Evolutionary conservation across 1,140 invertebrate genomes (phyloP).

Genomic region (Pseudomyrmex gracilis): DNA sequence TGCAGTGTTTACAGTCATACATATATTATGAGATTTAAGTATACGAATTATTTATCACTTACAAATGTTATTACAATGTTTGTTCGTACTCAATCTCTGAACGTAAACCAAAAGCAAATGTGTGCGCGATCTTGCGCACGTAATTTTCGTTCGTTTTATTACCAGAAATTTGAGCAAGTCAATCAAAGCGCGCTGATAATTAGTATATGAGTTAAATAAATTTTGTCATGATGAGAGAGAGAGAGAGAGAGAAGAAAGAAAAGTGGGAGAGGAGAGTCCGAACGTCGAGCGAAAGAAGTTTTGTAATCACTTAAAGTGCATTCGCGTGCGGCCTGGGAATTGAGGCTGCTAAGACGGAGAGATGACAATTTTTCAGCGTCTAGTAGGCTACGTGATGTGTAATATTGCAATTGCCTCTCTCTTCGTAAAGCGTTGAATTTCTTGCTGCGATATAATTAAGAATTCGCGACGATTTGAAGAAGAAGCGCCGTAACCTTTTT

Average conservation of each 20-base stretch:
- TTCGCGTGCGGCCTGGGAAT: slow-evolving; percentile 69
- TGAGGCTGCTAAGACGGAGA: slow-evolving; percentile 62
- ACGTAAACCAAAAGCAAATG: background rate
- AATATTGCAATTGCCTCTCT: slow-evolving; percentile 49
- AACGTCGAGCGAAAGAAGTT: slow-evolving; percentile 58
- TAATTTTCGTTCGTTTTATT: slow-evolving; percentile 8
- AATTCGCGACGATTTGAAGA: slow-evolving; percentile 7
- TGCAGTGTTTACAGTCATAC: background rate
- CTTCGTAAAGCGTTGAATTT: background rate
- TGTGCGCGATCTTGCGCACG: background rate
- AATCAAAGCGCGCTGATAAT: slow-evolving; percentile 63
- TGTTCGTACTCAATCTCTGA: slow-evolving; percentile 1
- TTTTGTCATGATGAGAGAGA: slow-evolving; percentile 23
- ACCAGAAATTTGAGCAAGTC: slow-evolving; percentile 61
- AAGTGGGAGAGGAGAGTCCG: slow-evolving; percentile 43
- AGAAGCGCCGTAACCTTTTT: background rate
- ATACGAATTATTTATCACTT: slow-evolving; percentile 9
- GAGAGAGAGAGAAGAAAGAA: background rate
- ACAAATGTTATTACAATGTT: background rate
- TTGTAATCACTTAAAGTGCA: slow-evolving; percentile 74
- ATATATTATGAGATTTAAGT: slow-evolving; percentile 5
- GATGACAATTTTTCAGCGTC: slow-evolving; percentile 65
- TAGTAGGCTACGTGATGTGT: slow-evolving; percentile 48
- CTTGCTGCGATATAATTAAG: slow-evolving; percentile 5
- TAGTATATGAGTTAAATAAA: slow-evolving; percentile 64